Evolutionary conservation across 2,888 invertebrate genomes (phyloP).

Genomic region (Phalera bucephala): DNA sequence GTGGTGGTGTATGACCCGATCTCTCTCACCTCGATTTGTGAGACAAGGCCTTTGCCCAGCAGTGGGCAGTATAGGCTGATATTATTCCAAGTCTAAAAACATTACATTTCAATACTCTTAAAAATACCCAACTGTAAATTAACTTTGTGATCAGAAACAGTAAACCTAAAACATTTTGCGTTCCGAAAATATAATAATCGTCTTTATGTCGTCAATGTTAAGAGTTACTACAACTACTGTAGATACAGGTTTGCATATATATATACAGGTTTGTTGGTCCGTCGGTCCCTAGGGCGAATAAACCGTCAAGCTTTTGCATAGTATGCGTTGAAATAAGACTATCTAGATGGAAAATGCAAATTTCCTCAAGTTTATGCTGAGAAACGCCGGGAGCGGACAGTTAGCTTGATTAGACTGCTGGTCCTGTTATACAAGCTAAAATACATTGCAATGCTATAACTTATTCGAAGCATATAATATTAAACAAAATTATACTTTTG

Average conservation of each 20-base stretch:
- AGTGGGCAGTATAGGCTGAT: no score
- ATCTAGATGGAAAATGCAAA: constrained; percentile 55
- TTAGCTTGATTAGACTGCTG: constrained; percentile 25
- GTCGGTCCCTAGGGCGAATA: constrained; percentile 45
- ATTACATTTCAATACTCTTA: no score
- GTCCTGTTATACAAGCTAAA: not conserved
- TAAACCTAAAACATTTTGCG: constrained; percentile 1
- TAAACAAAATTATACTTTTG: no score
- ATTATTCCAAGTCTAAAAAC: no score
- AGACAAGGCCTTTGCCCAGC: no score
- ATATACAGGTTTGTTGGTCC: constrained; percentile 5
- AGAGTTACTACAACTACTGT: not conserved
- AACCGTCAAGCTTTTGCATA: constrained; percentile 47
- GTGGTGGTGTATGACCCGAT: no score
- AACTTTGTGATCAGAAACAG: constrained; percentile 5
- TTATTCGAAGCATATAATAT: no score
- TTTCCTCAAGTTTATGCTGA: constrained; percentile 39
- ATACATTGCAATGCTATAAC: not conserved
- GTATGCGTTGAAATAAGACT: constrained; percentile 46
- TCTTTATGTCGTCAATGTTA: constrained; percentile 6
- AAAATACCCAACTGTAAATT: not conserved
- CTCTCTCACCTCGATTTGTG: no score
- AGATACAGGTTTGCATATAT: not conserved
- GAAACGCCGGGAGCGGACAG: constrained; percentile 34
- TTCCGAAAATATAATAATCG: not conserved